Evolutionary conservation across 2,113 vertebrate genomes (phyloP), one percentile per base, ranked within the genome.

Genomic region (Syrrhaptes paradoxus): DNA sequence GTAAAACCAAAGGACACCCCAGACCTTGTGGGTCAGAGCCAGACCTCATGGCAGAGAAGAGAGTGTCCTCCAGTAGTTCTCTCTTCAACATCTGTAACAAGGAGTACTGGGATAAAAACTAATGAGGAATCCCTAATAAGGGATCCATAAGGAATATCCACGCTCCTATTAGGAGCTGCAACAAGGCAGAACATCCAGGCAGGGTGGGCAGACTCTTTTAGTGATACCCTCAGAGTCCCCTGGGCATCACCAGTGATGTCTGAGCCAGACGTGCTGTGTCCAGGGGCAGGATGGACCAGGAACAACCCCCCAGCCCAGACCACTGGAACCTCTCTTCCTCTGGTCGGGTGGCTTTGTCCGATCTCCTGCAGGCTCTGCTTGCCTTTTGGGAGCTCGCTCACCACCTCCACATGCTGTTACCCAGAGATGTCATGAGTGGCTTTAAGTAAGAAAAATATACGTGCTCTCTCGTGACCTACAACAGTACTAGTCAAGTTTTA

Each of bases 271-370:
- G 79, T 32, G 46, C 51, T 24, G n/a, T 22, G 61, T 9, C 34
- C 61, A 29, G 52, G 34, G 48, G 9, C 13, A 36, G 62, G 58
- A 57, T 18, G 36, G 63, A 76, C 0, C 3, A 8, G 16, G 6
- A 5, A 2, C 2, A 15, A 45, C 13, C 49, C 34, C 72, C n/a
- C 54, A 61, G 15, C 26, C 17, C 0, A 3, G 55, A 28, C 61
- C 67, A n/a, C 25, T 34, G 57, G 45, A 43, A 3, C 36, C 7
- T 26, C 51, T 66, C 57, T 59, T 67, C 48, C 52, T 41, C 49
- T 5, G 0, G 17, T 29, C 7, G 2, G 21, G 36, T 24, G n/a
- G 2, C 21, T 54, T 54, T 20, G 7, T 55, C 70, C 9, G 2
- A 38, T 4, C 18, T 9, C 32, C 20, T 12, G 34, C 2, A 0